Evolutionary conservation across 2,797 vertebrate genomes (phyloP), one percentile per base, ranked within the genome.

Genomic region (Tiaroga cobitis): DNA sequence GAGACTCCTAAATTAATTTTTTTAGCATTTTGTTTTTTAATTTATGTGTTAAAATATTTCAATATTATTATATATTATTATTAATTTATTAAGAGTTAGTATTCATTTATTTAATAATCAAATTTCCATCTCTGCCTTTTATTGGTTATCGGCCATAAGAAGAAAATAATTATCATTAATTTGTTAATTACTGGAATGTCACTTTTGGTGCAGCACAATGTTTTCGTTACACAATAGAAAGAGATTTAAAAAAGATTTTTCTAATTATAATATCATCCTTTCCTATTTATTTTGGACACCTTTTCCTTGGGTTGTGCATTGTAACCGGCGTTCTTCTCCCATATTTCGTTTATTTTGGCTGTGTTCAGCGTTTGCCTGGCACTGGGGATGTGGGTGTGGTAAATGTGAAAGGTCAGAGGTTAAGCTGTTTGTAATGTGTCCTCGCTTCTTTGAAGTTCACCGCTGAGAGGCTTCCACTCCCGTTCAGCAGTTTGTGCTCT

Each of bases 361-460:
- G 90, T 85, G 90, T 85, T 87, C 88, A 90, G 92, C 87, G 26
- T 90, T 37, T 84, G 46, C 86, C 54, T 85, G 85, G 63, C 85
- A 75, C 86, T 83, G 83, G 92, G 92, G 93, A 94, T 95, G 92
- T 82, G 93, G 85, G 83, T 76, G 92, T 90, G 72, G 91, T 90
- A 89, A 89, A 88, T 16, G 91, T 92, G 91, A 87, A 21, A 90
- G 89, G 92, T 88, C 92, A 93, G 90, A 94, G 94, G 94, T 94
- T 91, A 93, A 81, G 56, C 87, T 87, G 92, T 94, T 93, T 93
- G 90, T 94, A 91, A 88, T 88, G 87, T 88, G 93, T 93, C 90
- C 91, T 89, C 87, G 79, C 81, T 68, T 81, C 90, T 95, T 93
- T 95, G 92, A 94, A 90, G 91, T 90, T 86, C 61, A 39, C 72